Conservation (phyloP, 2,888 invertebrate genomes). For the Emmelina monodactyla region DNA sequence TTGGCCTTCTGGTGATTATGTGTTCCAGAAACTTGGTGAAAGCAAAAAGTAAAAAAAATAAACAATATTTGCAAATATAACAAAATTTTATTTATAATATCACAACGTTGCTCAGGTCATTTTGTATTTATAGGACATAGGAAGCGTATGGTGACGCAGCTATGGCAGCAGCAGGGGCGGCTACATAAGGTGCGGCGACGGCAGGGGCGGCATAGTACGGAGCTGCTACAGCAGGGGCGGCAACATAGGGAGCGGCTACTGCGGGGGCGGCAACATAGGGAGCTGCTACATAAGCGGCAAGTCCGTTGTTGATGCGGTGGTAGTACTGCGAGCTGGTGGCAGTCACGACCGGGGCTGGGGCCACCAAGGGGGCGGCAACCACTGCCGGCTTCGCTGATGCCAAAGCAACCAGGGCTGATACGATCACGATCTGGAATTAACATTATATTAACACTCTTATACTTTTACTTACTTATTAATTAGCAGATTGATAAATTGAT, state of each 20-base stretch:
- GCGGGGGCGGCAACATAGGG: slow-evolving; percentile 52
- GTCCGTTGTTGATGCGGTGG: slow-evolving; percentile 69
- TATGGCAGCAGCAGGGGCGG: slow-evolving; percentile 15
- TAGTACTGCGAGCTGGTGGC: slow-evolving; percentile 74
- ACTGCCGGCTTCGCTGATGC: slow-evolving; percentile 38
- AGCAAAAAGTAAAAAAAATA: too few relatives aligned
- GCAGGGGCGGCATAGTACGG: slow-evolving; percentile 32
- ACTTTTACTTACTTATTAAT: slow-evolving; percentile 1
- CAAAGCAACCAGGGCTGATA: slow-evolving; percentile 43
- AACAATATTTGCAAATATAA: too few relatives aligned
- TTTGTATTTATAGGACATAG: too few relatives aligned
- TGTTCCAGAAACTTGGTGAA: too few relatives aligned
- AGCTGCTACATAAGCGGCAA: slow-evolving; percentile 50
- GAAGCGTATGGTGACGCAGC: too few relatives aligned
- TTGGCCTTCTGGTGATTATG: too few relatives aligned
- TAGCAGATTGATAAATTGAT: background rate
- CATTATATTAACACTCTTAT: background rate
- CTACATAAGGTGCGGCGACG: slow-evolving; percentile 22
- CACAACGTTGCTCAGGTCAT: too few relatives aligned
- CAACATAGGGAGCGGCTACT: slow-evolving; percentile 27
- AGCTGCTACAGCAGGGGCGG: slow-evolving; percentile 26
- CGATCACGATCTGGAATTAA: slow-evolving; percentile 33
- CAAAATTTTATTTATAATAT: too few relatives aligned
- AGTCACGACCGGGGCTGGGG: slow-evolving; percentile 63
- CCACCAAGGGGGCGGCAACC: slow-evolving; percentile 26